These are phyloP conservation scores for Pseudomyrmex concolor DNA, from an alignment of 1,140 invertebrate genomes.

Conservation along the genomic window DNA sequence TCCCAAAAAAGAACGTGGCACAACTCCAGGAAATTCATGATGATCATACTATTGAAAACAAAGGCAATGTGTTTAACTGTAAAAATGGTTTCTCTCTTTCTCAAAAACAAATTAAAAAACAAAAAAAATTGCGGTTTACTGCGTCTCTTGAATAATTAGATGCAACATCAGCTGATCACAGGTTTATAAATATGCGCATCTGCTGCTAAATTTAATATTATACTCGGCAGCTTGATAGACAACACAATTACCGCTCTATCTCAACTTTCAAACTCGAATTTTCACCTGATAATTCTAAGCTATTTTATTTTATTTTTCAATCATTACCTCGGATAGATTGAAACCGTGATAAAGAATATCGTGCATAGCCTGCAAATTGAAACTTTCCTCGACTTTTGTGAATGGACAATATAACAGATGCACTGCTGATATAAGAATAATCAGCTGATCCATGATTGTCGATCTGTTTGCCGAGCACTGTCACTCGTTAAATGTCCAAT, in stretches of 20 bases:
- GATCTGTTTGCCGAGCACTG: not conserved
- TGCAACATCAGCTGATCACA: conserved; percentile 73
- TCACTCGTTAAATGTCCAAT: not conserved
- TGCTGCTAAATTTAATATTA: conserved; percentile 77
- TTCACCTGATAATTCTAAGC: too few species aligned
- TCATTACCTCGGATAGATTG: conserved; percentile 93
- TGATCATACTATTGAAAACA: conserved; percentile 95
- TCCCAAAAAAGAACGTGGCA: conserved; percentile 98
- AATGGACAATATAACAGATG: conserved; percentile 96
- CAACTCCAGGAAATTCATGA: conserved; percentile 98
- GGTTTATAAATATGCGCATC: conserved; percentile 76
- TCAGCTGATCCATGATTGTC: conserved; percentile 83
- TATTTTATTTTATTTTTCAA: not conserved
- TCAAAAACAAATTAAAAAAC: not conserved
- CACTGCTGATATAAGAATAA: conserved; percentile 88
- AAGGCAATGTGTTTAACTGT: conserved; percentile 32
- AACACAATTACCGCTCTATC: too few species aligned
- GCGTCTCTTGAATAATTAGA: not conserved
- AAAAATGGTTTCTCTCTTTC: not conserved
- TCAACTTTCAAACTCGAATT: too few species aligned
- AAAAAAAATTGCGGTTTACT: not conserved
- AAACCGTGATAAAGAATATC: conserved; percentile 96
- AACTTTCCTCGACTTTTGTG: conserved; percentile 99
- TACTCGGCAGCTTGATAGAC: conserved; percentile 43
- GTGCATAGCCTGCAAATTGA: conserved; percentile 99